A percentile compares a stretch with the other conserved stretches of the same genome.
phyloP scores from a whole-genome alignment of 2,113 vertebrate genomes.

The Ammodramus savannarum region DNA sequence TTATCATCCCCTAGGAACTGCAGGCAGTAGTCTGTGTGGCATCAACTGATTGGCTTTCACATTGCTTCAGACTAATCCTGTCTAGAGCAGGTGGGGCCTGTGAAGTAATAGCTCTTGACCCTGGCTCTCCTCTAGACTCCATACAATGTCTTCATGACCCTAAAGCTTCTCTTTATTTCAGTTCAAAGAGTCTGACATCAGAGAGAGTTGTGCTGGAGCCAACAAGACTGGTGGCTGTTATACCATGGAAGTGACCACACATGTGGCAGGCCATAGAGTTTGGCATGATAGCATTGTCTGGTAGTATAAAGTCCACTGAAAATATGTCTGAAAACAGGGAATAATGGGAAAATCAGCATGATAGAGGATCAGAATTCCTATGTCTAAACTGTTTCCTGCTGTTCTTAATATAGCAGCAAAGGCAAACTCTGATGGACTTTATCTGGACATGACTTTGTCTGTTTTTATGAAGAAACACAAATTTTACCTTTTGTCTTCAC shows the following conservation, averaged over 20 bases:
- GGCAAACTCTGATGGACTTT: background rate
- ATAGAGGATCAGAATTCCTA: background rate
- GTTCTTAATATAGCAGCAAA: background rate
- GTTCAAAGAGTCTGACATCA: background rate
- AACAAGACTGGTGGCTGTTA: background rate
- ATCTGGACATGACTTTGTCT: background rate
- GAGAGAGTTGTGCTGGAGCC: background rate
- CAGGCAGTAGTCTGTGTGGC: background rate
- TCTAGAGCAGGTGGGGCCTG: background rate
- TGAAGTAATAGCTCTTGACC: background rate
- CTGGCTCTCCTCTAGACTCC: background rate
- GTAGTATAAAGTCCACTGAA: background rate
- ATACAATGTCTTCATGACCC: background rate
- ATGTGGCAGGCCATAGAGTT: background rate
- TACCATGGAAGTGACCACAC: background rate
- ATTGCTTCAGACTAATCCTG: background rate
- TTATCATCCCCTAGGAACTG: background rate
- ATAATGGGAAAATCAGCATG: background rate
- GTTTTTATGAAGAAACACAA: background rate
- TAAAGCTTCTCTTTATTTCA: conserved; percentile 12
- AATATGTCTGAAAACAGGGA: background rate
- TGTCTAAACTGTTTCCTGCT: background rate
- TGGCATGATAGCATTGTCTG: background rate
- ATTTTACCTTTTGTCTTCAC: background rate
- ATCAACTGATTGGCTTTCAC: background rate